Conservation (phyloP, 1,140 invertebrate genomes). For the Phenacoccus solenopsis region DNA sequence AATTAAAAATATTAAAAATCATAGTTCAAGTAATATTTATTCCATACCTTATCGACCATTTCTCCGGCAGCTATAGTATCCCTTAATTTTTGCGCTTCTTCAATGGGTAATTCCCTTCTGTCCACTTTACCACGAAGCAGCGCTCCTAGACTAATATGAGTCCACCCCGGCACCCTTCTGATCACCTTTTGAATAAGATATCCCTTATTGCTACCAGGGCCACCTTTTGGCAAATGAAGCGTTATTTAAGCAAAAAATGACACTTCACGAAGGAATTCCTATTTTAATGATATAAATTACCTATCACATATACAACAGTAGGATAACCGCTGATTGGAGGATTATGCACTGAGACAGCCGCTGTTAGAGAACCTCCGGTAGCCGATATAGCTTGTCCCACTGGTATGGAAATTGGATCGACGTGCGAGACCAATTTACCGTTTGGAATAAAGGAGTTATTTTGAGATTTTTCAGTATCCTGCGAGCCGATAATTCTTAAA, state of each 20-base stretch:
- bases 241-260: neutral
- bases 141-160: conserved; percentile 58
- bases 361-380: neutral
- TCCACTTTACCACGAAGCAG: conserved; percentile 38
- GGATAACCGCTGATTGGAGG: conserved; percentile 36
- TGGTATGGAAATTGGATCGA: neutral
- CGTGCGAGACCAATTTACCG: conserved; percentile 11
- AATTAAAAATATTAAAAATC: neutral
- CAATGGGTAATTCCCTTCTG: conserved; percentile 34
- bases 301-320: conserved; percentile 21
- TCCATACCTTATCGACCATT: conserved; percentile 50
- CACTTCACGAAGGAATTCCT: neutral
- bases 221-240: conserved; percentile 38
- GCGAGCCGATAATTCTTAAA: conserved; percentile 44
- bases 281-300: conserved; percentile 7
- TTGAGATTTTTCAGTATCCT: neutral
- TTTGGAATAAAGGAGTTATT: neutral
- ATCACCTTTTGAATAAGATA: conserved; percentile 53
- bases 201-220: conserved; percentile 67
- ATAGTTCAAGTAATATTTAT: too few relatives aligned
- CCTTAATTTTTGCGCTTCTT: conserved; percentile 39
- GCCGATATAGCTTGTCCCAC: neutral
- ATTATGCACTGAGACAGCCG: conserved; percentile 23
- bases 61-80: conserved; percentile 68
- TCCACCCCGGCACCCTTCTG: conserved; percentile 51